phyloP scores from a whole-genome alignment of 2,113 vertebrate species.

The Apeltes quadracus region DNA sequence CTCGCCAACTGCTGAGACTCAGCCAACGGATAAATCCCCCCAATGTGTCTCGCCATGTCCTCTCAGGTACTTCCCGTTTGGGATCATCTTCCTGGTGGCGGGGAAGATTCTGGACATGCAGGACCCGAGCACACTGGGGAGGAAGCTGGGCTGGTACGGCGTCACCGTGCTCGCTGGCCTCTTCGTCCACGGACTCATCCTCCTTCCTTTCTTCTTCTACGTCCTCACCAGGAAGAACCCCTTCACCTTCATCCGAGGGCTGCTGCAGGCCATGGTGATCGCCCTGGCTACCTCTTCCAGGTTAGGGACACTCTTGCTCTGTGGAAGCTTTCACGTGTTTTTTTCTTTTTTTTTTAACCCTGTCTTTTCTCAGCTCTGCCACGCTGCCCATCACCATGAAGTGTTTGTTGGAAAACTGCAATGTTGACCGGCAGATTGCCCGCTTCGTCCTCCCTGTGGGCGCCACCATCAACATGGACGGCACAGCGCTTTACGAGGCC shows the following conservation, averaged over 20 bases:
- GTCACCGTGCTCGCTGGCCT: constrained; percentile 87
- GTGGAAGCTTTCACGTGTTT: not conserved
- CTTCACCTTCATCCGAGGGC: constrained; percentile 84
- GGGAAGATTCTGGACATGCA: constrained; percentile 92
- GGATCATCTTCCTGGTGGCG: constrained; percentile 89
- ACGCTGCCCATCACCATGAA: constrained; percentile 92
- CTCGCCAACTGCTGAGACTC: not conserved
- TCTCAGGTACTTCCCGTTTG: constrained; percentile 90
- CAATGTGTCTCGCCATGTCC: not conserved
- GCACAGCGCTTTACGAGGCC: constrained; percentile 88
- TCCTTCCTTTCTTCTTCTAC: constrained; percentile 84
- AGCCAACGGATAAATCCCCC: not conserved
- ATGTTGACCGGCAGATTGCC: constrained; percentile 86
- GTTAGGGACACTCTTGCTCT: constrained; percentile 59
- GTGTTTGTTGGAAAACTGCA: constrained; percentile 89
- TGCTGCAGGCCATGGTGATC: constrained; percentile 89
- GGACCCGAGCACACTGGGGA: constrained; percentile 81
- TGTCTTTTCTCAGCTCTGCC: constrained; percentile 81
- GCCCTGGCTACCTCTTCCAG: constrained; percentile 91
- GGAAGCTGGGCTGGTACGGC: constrained; percentile 87
- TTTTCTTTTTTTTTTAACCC: not conserved
- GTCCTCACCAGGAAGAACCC: constrained; percentile 88
- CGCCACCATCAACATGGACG: constrained; percentile 92
- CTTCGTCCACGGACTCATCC: constrained; percentile 80
- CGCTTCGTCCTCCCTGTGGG: constrained; percentile 89